A percentile compares a stretch with the other conserved stretches of the same genome.
phyloP scores from a whole-genome alignment of 1,140 invertebrate genomes.

The Drosophila novamexicana region DNA sequence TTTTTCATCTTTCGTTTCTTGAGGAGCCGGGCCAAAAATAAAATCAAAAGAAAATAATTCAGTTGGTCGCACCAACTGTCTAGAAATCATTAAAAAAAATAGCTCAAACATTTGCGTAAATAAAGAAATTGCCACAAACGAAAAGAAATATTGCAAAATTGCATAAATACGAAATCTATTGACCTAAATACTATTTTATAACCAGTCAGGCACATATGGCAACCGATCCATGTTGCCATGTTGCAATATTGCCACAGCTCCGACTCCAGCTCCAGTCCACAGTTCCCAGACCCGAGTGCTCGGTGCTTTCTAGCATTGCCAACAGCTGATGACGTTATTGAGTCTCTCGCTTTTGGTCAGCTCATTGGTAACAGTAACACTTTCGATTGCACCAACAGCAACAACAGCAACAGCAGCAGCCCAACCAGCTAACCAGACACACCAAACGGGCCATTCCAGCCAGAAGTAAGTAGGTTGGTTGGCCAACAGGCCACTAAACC shows the following conservation, averaged over 20 bases:
- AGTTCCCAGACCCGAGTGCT: slow-evolving; percentile 20
- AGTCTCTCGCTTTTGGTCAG: slow-evolving; percentile 41
- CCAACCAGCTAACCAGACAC: slow-evolving; percentile 32
- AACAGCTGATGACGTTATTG: slow-evolving; percentile 68
- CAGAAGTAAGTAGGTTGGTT: slow-evolving; percentile 78
- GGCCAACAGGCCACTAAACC: slow-evolving; percentile 64
- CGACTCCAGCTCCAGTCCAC: slow-evolving; percentile 27
- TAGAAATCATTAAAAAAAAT: slow-evolving; percentile 81
- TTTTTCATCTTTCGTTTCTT: slow-evolving; percentile 11
- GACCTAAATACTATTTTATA: slow-evolving; percentile 77
- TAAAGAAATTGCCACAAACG: slow-evolving; percentile 58
- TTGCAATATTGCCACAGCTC: slow-evolving; percentile 59
- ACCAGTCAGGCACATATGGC: slow-evolving; percentile 72
- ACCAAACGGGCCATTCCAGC: slow-evolving; percentile 46
- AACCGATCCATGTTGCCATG: slow-evolving; percentile 57
- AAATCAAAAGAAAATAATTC: slow-evolving; percentile 10
- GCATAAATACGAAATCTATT: slow-evolving; percentile 71
- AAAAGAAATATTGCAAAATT: slow-evolving; percentile 66
- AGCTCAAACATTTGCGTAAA: slow-evolving; percentile 77
- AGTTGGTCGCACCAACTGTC: slow-evolving; percentile 29
- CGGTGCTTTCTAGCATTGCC: slow-evolving; percentile 61
- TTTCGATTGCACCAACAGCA: slow-evolving; percentile 60
- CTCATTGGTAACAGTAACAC: slow-evolving; percentile 55
- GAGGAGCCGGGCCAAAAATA: slow-evolving; percentile 31
- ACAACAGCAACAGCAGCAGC: slow-evolving; percentile 12